A percentile compares a stretch with the other conserved stretches of the same genome.
Evolutionary conservation across 2,797 vertebrate species (phyloP).

Genomic region (Jordanella pulchra): DNA sequence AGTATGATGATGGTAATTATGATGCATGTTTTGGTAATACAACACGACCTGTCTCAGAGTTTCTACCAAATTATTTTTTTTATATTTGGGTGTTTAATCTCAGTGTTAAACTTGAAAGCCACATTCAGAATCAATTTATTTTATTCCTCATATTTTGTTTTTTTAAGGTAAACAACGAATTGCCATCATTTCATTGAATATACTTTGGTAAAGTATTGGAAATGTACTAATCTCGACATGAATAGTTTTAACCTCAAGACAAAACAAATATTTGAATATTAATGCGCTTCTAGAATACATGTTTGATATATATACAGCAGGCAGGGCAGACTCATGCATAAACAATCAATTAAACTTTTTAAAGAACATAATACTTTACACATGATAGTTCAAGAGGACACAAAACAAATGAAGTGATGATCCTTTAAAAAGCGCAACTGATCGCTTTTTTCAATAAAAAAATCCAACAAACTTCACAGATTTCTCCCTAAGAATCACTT

Average conservation of each 20-base stretch:
- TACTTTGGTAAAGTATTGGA: background rate
- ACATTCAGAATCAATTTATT: background rate
- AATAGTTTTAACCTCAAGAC: background rate
- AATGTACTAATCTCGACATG: background rate
- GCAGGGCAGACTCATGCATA: too few species aligned
- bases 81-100: conserved; percentile 14
- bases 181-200: background rate
- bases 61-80: conserved; percentile 23
- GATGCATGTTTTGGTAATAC: conserved; percentile 56
- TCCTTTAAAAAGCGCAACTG: too few species aligned
- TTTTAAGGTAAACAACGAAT: background rate
- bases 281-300: background rate
- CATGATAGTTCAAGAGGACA: too few species aligned
- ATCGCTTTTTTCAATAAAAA: too few species aligned
- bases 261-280: background rate
- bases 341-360: too few species aligned
- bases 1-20: conserved; percentile 49
- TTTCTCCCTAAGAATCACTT: too few species aligned
- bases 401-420: too few species aligned
- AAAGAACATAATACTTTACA: too few species aligned
- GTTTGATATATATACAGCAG: too few species aligned
- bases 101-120: background rate
- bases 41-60: conserved; percentile 37
- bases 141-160: background rate
- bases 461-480: too few species aligned